Percentiles rank a stretch among this genome's conserved stretches.
Evolutionary conservation across 2,797 vertebrate genomes (phyloP).

Genomic region (Triplophysa bombifrons): DNA sequence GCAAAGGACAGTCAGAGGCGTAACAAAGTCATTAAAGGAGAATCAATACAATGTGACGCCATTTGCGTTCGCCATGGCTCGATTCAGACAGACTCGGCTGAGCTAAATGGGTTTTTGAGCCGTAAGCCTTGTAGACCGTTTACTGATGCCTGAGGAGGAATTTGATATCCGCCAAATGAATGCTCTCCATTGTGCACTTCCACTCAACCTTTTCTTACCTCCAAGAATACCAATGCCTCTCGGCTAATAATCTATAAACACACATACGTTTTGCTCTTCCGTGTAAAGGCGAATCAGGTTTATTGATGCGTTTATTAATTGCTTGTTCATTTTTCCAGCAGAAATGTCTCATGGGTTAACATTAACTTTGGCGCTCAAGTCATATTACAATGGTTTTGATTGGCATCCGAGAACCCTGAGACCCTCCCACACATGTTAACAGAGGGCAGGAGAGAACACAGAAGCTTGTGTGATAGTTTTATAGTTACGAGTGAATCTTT

Average conservation of each 20-base stretch:
- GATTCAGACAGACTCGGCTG: constrained; percentile 28
- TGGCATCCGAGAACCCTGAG: background rate
- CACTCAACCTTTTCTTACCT: constrained; percentile 17
- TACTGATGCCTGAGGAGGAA: constrained; percentile 19
- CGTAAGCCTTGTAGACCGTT: background rate
- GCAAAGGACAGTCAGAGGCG: constrained; percentile 51
- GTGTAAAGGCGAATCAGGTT: background rate
- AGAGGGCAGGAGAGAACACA: background rate
- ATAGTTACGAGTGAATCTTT: constrained; percentile 10
- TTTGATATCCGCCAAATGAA: constrained; percentile 36
- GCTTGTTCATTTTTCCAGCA: background rate
- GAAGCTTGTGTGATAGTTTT: constrained; percentile 21
- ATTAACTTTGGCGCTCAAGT: background rate
- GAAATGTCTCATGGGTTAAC: constrained; percentile 19
- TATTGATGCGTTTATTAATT: background rate
- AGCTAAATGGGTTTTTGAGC: constrained; percentile 44
- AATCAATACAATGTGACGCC: constrained; percentile 55
- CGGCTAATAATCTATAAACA: constrained; percentile 18
- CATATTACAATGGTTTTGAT: background rate
- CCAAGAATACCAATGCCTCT: constrained; percentile 2
- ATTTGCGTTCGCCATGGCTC: constrained; percentile 46
- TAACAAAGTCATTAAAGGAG: constrained; percentile 55
- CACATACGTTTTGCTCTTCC: background rate
- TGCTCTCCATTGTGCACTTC: constrained; percentile 26
- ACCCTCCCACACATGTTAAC: background rate